A percentile compares a stretch with the other conserved stretches of the same genome.
phyloP scores from a whole-genome alignment of 2,113 vertebrate species.

The Osmerus eperlanus region DNA sequence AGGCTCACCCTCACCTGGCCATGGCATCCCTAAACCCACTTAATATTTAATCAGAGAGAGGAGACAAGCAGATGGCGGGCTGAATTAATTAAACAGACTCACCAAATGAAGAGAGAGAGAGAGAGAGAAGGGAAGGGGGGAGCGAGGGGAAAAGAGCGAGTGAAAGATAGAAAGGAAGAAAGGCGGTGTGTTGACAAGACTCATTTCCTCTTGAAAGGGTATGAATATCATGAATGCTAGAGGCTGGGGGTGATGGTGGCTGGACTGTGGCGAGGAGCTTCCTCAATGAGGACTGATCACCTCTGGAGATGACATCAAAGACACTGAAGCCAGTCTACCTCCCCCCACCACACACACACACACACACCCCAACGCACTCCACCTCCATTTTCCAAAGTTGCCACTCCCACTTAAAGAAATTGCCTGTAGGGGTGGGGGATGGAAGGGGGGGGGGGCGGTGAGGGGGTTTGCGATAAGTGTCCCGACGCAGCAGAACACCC shows the following conservation, averaged over 20 bases:
- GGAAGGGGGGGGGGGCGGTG: neutral
- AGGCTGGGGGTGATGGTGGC: neutral
- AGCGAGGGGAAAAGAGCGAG: neutral
- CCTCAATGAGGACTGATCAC: neutral
- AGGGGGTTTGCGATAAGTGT: slow-evolving; percentile 14
- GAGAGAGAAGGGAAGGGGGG: neutral
- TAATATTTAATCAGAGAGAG: slow-evolving; percentile 65
- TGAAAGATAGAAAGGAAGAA: slow-evolving; percentile 12
- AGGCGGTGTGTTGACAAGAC: slow-evolving; percentile 23
- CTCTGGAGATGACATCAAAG: slow-evolving; percentile 32
- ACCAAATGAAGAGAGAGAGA: slow-evolving; percentile 37
- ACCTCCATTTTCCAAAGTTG: neutral
- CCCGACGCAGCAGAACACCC: neutral
- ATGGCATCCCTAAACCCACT: slow-evolving; percentile 58
- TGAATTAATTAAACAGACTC: slow-evolving; percentile 58
- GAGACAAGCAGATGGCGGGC: slow-evolving; percentile 55
- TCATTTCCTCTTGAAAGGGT: neutral
- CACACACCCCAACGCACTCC: too few relatives aligned
- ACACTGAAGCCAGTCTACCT: neutral
- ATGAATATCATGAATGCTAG: neutral
- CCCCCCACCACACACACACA: too few relatives aligned
- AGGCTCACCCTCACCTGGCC: slow-evolving; percentile 48
- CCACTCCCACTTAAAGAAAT: slow-evolving; percentile 4
- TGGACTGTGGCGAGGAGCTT: slow-evolving; percentile 18
- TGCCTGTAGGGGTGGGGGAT: neutral